A percentile compares a stretch with the other conserved stretches of the same genome.
Conservation (phyloP, 2,888 invertebrate genomes). For the Thecocarcelia acutangulata region DNA sequence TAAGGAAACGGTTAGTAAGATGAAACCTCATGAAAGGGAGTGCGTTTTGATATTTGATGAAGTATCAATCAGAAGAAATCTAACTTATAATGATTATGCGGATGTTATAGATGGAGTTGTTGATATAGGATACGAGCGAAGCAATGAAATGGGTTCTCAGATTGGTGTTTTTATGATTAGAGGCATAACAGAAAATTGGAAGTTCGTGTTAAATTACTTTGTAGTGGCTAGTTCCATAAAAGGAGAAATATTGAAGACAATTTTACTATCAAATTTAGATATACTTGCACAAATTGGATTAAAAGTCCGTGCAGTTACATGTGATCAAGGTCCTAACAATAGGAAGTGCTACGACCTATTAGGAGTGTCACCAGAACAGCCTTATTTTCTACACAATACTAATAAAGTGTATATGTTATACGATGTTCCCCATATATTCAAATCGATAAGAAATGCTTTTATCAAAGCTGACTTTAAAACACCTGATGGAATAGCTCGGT, state of each 20-base stretch:
- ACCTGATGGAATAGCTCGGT: neutral
- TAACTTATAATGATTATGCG: no score
- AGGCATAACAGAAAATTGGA: no score
- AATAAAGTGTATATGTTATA: constrained; percentile 2
- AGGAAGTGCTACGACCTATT: constrained; percentile 4
- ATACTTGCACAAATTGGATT: neutral
- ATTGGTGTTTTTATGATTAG: no score
- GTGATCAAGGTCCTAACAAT: constrained; percentile 16
- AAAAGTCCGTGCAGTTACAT: constrained; percentile 1
- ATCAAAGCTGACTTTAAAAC: constrained; percentile 1
- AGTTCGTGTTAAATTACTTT: no score
- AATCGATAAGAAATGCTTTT: neutral
- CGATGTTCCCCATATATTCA: neutral
- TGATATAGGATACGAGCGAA: no score
- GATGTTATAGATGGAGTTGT: no score
- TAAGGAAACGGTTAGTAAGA: no score
- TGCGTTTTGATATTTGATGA: no score
- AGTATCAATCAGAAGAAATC: no score
- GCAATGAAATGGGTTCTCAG: no score
- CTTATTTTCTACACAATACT: neutral
- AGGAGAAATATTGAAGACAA: constrained; percentile 33
- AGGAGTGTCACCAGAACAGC: constrained; percentile 2
- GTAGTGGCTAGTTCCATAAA: no score
- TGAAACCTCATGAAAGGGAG: no score
- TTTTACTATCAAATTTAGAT: constrained; percentile 26